Percentiles rank a stretch among this genome's conserved stretches.
Evolutionary conservation across 2,888 invertebrate species (phyloP).

Genomic region (Germaria angustata): DNA sequence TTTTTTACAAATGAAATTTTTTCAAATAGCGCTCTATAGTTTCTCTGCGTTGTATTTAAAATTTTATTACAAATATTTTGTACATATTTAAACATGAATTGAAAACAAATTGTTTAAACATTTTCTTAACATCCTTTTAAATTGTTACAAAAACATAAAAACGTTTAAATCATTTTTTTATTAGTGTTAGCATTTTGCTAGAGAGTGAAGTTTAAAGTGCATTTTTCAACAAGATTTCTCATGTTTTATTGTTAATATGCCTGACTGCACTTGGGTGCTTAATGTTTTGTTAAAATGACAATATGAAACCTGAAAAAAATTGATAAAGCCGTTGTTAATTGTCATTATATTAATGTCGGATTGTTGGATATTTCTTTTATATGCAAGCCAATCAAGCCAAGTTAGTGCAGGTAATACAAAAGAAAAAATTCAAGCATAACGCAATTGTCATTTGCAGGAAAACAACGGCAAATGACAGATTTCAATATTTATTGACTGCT

Average conservation of each 20-base stretch:
- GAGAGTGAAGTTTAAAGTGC: background rate
- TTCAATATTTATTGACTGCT: conserved; percentile 14
- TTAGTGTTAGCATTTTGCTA: background rate
- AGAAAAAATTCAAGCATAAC: conserved; percentile 22
- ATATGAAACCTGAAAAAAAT: conserved; percentile 15
- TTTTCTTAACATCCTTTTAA: conserved; percentile 20
- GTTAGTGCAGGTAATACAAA: background rate
- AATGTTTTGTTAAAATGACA: conserved; percentile 42
- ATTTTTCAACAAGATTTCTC: conserved; percentile 16
- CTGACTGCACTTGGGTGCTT: conserved; percentile 52
- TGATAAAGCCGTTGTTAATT: conserved; percentile 47
- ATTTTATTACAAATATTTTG: background rate
- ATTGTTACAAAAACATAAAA: background rate
- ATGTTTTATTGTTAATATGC: conserved; percentile 44
- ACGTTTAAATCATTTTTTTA: background rate
- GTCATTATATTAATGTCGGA: conserved; percentile 3
- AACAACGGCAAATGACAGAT: conserved; percentile 24
- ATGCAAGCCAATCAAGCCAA: conserved; percentile 30
- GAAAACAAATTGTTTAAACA: background rate
- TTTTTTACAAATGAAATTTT: conserved; percentile 3
- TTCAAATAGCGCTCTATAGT: background rate
- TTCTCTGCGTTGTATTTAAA: background rate
- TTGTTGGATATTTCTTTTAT: background rate
- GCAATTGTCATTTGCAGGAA: background rate
- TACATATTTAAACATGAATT: background rate